phyloP scores from a whole-genome alignment of 2,113 vertebrate species.

The Cariama cristata region DNA sequence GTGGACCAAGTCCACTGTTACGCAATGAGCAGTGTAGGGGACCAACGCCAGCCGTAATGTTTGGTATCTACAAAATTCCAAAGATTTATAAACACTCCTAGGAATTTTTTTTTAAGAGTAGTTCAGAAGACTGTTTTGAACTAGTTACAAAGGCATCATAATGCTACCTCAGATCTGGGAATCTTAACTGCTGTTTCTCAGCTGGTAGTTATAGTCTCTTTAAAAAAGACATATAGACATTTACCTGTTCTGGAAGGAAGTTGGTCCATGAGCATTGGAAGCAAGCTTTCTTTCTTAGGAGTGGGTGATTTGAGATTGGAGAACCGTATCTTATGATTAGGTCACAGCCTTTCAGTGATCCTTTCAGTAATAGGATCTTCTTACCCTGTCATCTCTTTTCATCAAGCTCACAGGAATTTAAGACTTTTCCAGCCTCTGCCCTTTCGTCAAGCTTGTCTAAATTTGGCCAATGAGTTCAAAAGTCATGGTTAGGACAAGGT shows the following conservation, averaged over 20 bases:
- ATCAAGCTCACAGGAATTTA: not conserved
- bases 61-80: not conserved
- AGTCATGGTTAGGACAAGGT: not conserved
- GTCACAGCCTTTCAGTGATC: not conserved
- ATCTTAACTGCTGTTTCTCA: not conserved
- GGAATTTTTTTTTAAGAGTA: not conserved
- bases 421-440: not conserved
- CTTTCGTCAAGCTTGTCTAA: not conserved
- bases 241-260: not conserved
- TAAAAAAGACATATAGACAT: not conserved
- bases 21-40: not conserved
- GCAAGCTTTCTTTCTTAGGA: not conserved
- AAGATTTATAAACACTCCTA: not conserved
- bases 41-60: accelerated
- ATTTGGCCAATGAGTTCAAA: not conserved
- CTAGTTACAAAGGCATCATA: not conserved
- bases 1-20: not conserved
- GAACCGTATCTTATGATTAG: not conserved
- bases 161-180: not conserved
- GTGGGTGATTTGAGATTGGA: not conserved
- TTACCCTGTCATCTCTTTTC: not conserved
- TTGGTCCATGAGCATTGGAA: not conserved
- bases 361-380: not conserved
- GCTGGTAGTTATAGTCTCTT: not conserved
- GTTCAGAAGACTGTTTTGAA: not conserved